Evolutionary conservation across 2,113 vertebrate species (phyloP).

Genomic region (Orientallactaga bullata): DNA sequence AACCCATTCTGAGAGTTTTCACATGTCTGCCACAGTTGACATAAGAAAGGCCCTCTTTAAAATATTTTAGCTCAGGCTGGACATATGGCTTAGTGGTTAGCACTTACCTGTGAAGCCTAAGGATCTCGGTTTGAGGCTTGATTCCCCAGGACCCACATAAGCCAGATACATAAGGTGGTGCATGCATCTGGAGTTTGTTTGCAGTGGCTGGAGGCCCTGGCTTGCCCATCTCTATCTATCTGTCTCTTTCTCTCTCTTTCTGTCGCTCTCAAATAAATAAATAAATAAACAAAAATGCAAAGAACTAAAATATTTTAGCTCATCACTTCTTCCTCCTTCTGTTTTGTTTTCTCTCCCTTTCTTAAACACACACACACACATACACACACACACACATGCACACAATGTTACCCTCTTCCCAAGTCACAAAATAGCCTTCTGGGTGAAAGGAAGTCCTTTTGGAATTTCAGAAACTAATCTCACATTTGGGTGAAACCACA

Average conservation of each 20-base stretch:
- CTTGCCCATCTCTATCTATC: no score
- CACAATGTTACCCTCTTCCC: background rate
- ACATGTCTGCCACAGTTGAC: background rate
- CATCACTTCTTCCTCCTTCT: background rate
- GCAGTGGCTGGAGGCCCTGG: no score
- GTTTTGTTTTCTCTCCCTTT: background rate
- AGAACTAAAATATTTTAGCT: background rate
- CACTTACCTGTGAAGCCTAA: no score
- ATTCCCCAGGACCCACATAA: no score
- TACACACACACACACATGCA: background rate
- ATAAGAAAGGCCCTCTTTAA: background rate
- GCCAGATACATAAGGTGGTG: no score
- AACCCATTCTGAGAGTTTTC: background rate
- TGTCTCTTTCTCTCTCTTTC: no score
- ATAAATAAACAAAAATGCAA: no score
- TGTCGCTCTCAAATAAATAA: no score
- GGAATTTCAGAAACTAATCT: background rate
- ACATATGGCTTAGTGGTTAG: no score
- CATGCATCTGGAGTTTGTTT: no score
- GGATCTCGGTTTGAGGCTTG: no score
- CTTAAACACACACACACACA: background rate
- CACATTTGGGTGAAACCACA: background rate
- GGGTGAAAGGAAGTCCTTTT: constrained; percentile 6
- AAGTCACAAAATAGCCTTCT: background rate
- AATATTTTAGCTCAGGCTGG: background rate